phyloP scores from a whole-genome alignment of 2,888 invertebrate genomes.

The Drosophila pegasa region DNA sequence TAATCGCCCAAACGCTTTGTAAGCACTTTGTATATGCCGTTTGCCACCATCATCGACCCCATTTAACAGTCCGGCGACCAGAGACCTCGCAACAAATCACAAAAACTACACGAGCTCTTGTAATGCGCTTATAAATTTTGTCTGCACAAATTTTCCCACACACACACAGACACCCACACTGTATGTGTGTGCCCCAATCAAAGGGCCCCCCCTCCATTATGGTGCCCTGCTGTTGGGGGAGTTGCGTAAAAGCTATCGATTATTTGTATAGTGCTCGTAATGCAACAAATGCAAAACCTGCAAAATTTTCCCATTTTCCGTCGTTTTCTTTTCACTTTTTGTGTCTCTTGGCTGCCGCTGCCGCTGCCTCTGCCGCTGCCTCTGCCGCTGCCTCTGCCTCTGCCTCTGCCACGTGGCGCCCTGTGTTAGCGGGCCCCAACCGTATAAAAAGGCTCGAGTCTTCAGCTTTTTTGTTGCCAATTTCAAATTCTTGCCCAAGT shows the following conservation, averaged over 20 bases:
- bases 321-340: conserved; percentile 21
- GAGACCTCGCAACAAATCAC: conserved; percentile 65
- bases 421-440: conserved; percentile 6
- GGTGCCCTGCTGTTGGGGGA: conserved; percentile 34
- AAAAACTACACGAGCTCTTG: conserved; percentile 65
- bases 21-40: conserved; percentile 67
- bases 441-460: conserved; percentile 1
- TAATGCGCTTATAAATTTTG: conserved; percentile 80
- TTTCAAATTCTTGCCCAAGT: conserved; percentile 9
- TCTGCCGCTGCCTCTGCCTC: too few relatives aligned
- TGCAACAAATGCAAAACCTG: conserved; percentile 65
- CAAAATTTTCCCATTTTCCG: conserved; percentile 43
- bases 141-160: conserved; percentile 69
- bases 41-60: conserved; percentile 33
- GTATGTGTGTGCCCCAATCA: conserved; percentile 7
- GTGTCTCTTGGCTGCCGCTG: conserved; percentile 16
- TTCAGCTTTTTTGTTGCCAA: conserved; percentile 5
- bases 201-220: conserved; percentile 22
- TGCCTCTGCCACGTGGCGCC: conserved; percentile 32
- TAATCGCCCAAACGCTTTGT: conserved; percentile 80
- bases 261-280: conserved; percentile 62
- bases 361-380: too few relatives aligned
- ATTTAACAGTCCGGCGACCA: conserved; percentile 21
- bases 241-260: conserved; percentile 74
- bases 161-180: conserved; percentile 1